Evolutionary conservation across 2,797 vertebrate species (phyloP).

Genomic region (Prunella strophiata): DNA sequence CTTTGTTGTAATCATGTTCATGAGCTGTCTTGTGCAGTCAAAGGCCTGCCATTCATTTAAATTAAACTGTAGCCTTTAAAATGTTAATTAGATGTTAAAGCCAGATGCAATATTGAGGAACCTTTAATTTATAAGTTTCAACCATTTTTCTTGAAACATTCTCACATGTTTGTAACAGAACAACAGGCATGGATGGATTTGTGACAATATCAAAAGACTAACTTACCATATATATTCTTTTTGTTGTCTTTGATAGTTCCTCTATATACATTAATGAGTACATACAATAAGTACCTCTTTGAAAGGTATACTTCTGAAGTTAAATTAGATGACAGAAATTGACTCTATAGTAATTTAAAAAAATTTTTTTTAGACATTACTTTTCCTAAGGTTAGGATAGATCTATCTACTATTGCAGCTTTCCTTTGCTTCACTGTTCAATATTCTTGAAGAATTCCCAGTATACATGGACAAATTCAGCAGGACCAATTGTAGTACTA

Average conservation of each 20-base stretch:
- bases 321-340: slow-evolving; percentile 46
- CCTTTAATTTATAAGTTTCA: slow-evolving; percentile 72
- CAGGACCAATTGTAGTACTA: slow-evolving; percentile 26
- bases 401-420: not conserved
- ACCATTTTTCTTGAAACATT: slow-evolving; percentile 67
- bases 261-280: slow-evolving; percentile 31
- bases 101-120: slow-evolving; percentile 71
- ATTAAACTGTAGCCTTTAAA: slow-evolving; percentile 73
- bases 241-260: slow-evolving; percentile 42
- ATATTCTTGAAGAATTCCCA: not conserved
- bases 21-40: slow-evolving; percentile 71
- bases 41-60: slow-evolving; percentile 74
- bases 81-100: slow-evolving; percentile 74
- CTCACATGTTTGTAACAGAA: slow-evolving; percentile 64
- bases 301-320: slow-evolving; percentile 54
- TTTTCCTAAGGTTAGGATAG: not conserved
- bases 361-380: not conserved
- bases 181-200: slow-evolving; percentile 47
- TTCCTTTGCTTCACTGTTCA: not conserved
- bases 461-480: slow-evolving; percentile 34
- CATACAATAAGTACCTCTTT: slow-evolving; percentile 10
- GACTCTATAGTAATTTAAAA: not conserved
- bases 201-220: slow-evolving; percentile 59
- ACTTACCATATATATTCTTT: slow-evolving; percentile 46
- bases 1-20: slow-evolving; percentile 72